A percentile compares a stretch with the other conserved stretches of the same genome.
These are phyloP conservation scores for Parapsyche elsis DNA, from an alignment of 1,140 invertebrate genomes.

Conservation along the genomic window DNA sequence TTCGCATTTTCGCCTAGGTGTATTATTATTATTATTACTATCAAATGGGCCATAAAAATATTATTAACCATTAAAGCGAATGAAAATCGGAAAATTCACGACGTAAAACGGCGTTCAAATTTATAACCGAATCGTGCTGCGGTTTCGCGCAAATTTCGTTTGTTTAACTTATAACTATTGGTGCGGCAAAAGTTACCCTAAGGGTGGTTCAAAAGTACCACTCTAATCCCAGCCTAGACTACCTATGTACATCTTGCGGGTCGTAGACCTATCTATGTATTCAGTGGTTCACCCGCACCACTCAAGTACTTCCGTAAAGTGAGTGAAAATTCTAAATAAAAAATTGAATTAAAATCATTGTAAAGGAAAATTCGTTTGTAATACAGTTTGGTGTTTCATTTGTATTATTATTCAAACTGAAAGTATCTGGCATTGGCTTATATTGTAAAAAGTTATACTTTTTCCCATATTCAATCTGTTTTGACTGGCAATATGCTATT, in stretches of 20 bases:
- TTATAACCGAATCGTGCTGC: neutral
- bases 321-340: neutral
- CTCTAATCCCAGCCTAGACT: constrained; percentile 36
- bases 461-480: too few relatives aligned
- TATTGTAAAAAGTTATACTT: too few relatives aligned
- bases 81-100: neutral
- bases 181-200: constrained; percentile 20
- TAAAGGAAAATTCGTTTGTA: too few relatives aligned
- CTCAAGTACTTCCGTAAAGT: constrained; percentile 18
- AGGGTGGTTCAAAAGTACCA: constrained; percentile 28
- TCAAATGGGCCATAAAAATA: neutral
- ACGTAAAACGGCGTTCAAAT: neutral
- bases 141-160: constrained; percentile 28
- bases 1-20: too few relatives aligned
- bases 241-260: constrained; percentile 11
- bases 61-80: neutral
- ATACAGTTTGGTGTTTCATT: too few relatives aligned
- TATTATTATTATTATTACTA: too few relatives aligned
- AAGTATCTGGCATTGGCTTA: too few relatives aligned
- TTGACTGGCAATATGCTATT: too few relatives aligned
- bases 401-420: too few relatives aligned
- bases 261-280: constrained; percentile 33
- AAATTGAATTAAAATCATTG: too few relatives aligned
- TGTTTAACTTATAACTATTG: constrained; percentile 37
- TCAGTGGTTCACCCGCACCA: constrained; percentile 27